phyloP scores from a whole-genome alignment of 2,888 invertebrate genomes.

The Rotaria magnacalcarata region DNA sequence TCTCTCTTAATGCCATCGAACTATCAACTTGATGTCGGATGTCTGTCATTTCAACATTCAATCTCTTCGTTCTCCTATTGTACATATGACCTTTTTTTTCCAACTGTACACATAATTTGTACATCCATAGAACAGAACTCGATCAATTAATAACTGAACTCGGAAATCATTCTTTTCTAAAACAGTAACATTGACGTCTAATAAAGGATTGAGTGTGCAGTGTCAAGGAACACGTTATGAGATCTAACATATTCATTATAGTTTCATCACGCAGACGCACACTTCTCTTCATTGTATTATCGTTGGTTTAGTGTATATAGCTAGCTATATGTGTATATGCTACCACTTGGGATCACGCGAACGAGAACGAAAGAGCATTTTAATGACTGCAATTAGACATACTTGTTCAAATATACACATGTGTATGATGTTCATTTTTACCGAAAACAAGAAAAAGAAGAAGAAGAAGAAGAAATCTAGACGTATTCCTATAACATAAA shows the following conservation, averaged over 20 bases:
- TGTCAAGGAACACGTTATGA: neutral
- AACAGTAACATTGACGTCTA: conserved; percentile 2
- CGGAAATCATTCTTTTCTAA: neutral
- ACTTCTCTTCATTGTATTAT: neutral
- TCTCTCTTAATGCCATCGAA: neutral
- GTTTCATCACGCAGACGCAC: neutral
- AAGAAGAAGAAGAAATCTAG: neutral
- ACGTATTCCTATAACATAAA: neutral
- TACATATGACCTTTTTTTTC: neutral
- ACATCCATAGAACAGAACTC: neutral
- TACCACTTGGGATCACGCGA: conserved; percentile 12
- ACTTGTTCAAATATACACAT: neutral
- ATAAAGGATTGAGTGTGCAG: neutral
- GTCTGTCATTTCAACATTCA: neutral
- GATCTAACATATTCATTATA: neutral
- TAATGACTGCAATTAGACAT: conserved; percentile 18
- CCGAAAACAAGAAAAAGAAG: neutral
- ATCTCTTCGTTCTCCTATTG: neutral
- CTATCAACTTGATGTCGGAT: neutral
- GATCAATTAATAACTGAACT: neutral
- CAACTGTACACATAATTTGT: neutral
- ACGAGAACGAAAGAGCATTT: neutral
- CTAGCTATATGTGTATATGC: neutral
- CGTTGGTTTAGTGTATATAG: neutral
- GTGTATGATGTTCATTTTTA: neutral